phyloP scores from a whole-genome alignment of 2,113 vertebrate genomes.

The Dasyprocta punctata region DNA sequence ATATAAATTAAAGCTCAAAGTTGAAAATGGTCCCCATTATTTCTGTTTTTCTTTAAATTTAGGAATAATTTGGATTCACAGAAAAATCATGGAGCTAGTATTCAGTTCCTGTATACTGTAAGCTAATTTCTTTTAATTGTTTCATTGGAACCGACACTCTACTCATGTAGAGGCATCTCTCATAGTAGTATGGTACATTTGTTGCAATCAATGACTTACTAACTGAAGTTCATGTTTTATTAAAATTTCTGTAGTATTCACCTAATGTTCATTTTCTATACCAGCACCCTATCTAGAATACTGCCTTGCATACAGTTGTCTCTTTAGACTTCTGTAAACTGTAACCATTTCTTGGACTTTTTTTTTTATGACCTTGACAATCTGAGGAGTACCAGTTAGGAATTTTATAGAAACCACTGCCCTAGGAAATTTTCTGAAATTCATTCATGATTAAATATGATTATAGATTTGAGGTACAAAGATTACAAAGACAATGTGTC shows the following conservation, averaged over 20 bases:
- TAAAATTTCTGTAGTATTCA: background rate
- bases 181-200: background rate
- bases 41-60: background rate
- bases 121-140: background rate
- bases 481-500: background rate
- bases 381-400: background rate
- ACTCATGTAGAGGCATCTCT: background rate
- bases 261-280: background rate
- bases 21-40: background rate
- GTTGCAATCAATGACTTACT: background rate
- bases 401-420: background rate
- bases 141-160: background rate
- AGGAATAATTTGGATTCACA: conserved; percentile 34
- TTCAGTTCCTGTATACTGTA: background rate
- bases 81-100: background rate
- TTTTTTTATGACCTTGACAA: background rate
- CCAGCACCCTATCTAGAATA: background rate
- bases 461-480: background rate
- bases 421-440: background rate
- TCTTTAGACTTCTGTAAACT: background rate
- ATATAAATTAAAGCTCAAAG: background rate
- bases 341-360: background rate
- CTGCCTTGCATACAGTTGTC: background rate
- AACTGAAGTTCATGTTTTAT: background rate
- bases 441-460: background rate